Evolutionary conservation across 2,797 vertebrate species (phyloP).

Genomic region (Aplochiton taeniatus): DNA sequence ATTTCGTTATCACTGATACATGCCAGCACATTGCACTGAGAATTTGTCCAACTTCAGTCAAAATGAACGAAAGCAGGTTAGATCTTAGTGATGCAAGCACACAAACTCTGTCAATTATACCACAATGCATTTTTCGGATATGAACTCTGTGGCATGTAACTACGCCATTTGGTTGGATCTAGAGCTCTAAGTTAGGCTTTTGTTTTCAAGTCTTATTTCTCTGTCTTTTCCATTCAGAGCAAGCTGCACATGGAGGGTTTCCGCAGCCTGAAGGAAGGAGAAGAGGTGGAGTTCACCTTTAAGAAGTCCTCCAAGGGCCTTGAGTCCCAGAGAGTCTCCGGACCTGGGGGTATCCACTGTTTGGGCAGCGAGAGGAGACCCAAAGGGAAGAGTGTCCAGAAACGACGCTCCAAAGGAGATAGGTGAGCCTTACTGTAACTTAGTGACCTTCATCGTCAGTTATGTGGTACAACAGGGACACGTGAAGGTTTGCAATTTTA

Average conservation of each 20-base stretch:
- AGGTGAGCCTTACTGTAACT: slow-evolving; percentile 71
- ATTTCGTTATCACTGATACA: too few species aligned
- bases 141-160: too few species aligned
- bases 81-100: too few species aligned
- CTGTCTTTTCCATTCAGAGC: slow-evolving; percentile 76
- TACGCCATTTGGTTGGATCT: too few species aligned
- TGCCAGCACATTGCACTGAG: too few species aligned
- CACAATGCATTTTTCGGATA: too few species aligned
- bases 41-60: too few species aligned
- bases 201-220: not conserved
- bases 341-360: slow-evolving; percentile 88
- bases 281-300: slow-evolving; percentile 93
- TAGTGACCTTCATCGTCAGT: too few species aligned
- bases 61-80: too few species aligned
- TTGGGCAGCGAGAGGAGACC: slow-evolving; percentile 92
- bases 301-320: slow-evolving; percentile 95
- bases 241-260: slow-evolving; percentile 99
- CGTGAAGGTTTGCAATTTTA: too few species aligned
- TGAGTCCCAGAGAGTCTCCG: slow-evolving; percentile 91
- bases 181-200: not conserved
- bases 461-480: too few species aligned
- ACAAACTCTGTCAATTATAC: too few species aligned
- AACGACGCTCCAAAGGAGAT: slow-evolving; percentile 91
- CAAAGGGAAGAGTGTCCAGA: slow-evolving; percentile 92
- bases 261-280: slow-evolving; percentile 95